These are phyloP conservation scores for Acrobasis consociella DNA, from an alignment of 2,888 invertebrate genomes.

Conservation along the genomic window DNA sequence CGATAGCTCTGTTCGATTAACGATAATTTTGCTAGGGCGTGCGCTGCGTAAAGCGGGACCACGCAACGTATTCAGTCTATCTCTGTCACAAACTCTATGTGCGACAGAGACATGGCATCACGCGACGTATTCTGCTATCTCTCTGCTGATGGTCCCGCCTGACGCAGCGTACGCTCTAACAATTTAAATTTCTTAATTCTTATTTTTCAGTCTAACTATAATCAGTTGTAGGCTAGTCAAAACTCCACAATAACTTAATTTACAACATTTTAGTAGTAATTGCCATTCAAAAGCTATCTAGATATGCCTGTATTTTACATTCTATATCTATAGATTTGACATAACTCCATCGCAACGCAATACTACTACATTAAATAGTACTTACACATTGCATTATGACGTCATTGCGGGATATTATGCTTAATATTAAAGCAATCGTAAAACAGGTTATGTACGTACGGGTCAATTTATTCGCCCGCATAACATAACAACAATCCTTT, in stretches of 20 bases:
- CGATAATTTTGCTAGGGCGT: background rate
- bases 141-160: too few species aligned
- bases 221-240: background rate
- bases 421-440: slow-evolving; percentile 8
- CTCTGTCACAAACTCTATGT: too few species aligned
- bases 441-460: slow-evolving; percentile 15
- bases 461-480: slow-evolving; percentile 8
- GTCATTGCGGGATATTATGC: background rate
- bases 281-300: too few species aligned
- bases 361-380: background rate
- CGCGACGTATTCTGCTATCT: too few species aligned
- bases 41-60: too few species aligned
- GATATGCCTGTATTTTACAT: background rate
- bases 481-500: slow-evolving; percentile 12
- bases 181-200: too few species aligned
- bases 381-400: background rate
- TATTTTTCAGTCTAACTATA: background rate
- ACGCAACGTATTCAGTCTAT: too few species aligned
- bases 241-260: too few species aligned
- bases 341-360: background rate
- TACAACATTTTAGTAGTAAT: background rate
- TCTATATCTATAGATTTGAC: background rate
- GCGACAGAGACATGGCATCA: too few species aligned
- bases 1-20: background rate
- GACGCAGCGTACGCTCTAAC: too few species aligned